Base-by-base conservation (phyloP, 2,888 invertebrate genomes). In the Belgica antarctica region DNA sequence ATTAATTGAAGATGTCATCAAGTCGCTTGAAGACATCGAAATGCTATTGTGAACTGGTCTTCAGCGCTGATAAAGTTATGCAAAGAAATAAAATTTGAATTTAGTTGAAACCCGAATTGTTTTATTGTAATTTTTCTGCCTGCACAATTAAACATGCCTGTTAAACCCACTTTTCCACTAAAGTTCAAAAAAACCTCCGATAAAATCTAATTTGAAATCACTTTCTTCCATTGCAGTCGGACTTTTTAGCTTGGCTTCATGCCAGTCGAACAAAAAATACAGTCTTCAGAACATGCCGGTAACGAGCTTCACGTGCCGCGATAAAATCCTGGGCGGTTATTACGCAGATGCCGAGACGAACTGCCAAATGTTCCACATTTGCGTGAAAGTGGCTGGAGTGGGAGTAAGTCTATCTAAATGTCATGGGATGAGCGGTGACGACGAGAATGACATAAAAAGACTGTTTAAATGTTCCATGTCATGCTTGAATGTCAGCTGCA, bases 301-400 rank as follows among this genome's bases (percentile, higher is more conserved):
- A 73, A 80, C 80, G 71, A 74, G 86, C 74, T 93, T 93, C 81
- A 86, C 87, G 76, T 93, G 93, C 79, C 86, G 89, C 76, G 89
- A 88, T 74, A 90, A 92, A 78, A 91, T 92, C 76, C 85, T 92
- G 70, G 93, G 93, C 72, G 92, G 92, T 47, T 93, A 93, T 80
- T 93, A 93, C 78, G 92, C 92, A 36, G 92, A 93, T 80, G 85
- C 88, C 1, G 91, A 92, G 78, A 89, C 92, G 28, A 89, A 89
- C 77, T 93, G 93, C 80, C 92, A 92, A 78, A 90, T 92, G 82
- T 93, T 93, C 81, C 92, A 93, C 78, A 89, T 93, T 72, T 94
- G 94, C 78, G 92, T 92, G 73, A 88, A 90, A 76, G 89, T 91
- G 46, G 88, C 91, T 36, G 92, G 92, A 73, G 85, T 88, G 62